phyloP scores from a whole-genome alignment of 2,888 invertebrate genomes.

The Tupiocoris notatus region DNA sequence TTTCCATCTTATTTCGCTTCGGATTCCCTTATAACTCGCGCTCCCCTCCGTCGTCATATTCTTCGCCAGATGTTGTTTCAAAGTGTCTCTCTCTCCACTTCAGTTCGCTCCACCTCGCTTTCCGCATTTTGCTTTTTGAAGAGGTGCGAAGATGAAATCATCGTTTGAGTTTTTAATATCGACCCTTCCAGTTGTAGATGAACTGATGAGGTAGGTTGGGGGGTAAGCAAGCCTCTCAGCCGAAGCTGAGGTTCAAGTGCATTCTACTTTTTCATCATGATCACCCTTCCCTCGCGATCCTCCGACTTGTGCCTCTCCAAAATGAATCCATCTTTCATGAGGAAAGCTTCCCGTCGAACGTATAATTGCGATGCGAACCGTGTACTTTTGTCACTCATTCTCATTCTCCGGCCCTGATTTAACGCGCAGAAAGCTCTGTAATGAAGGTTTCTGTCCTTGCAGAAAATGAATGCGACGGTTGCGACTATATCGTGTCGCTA shows the following conservation, averaged over 20 bases:
- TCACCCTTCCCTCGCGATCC: neutral
- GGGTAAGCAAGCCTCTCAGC: neutral
- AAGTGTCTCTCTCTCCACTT: neutral
- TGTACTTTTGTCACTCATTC: neutral
- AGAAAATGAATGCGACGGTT: too few relatives aligned
- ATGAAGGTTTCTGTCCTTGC: neutral
- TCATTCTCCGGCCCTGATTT: neutral
- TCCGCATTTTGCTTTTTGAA: neutral
- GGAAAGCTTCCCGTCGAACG: neutral
- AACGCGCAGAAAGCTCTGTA: neutral
- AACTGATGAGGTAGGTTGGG: neutral
- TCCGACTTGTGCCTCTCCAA: neutral
- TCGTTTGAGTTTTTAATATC: neutral
- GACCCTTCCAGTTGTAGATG: neutral
- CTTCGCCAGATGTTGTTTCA: neutral
- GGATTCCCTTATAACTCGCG: neutral
- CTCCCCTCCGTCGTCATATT: neutral
- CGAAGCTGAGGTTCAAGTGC: neutral
- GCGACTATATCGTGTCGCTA: too few relatives aligned
- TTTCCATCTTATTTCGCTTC: neutral
- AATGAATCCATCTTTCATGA: neutral
- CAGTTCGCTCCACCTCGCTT: neutral
- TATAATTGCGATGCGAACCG: neutral
- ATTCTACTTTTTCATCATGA: neutral
- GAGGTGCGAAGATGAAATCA: neutral